phyloP scores from a whole-genome alignment of 1,140 invertebrate species.

The Lasioglossum baleicum region DNA sequence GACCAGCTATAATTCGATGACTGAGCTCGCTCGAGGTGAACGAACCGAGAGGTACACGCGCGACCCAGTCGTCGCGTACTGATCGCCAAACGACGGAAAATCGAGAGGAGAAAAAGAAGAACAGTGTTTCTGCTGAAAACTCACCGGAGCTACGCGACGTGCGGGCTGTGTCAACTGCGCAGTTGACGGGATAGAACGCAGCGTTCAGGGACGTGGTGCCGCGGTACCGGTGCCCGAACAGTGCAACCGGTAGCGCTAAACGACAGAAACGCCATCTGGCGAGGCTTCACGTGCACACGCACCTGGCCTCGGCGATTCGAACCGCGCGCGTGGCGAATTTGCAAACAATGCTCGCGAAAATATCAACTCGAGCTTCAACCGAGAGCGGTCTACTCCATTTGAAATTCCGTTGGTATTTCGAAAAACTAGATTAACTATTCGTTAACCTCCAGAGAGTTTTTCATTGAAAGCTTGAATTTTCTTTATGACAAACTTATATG shows the following conservation, averaged over 20 bases:
- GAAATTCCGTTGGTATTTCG: no score
- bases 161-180: conserved; percentile 73
- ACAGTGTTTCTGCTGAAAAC: conserved; percentile 58
- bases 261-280: conserved; percentile 45
- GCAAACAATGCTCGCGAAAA: neutral
- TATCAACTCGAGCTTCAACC: no score
- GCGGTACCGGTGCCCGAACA: conserved; percentile 64
- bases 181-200: conserved; percentile 70
- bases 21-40: neutral
- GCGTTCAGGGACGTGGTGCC: conserved; percentile 68
- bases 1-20: conserved; percentile 1
- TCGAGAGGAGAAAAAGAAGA: neutral
- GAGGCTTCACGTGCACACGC: neutral
- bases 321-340: neutral
- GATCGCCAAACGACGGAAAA: neutral
- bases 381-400: no score
- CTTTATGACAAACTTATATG: no score
- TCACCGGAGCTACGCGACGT: conserved; percentile 72
- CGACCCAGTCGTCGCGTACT: neutral
- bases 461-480: no score
- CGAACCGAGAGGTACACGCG: neutral
- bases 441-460: no score
- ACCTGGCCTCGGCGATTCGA: conserved; percentile 10
- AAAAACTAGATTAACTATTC: no score
- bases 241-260: conserved; percentile 48